These are phyloP conservation scores for Sparus aurata DNA, from an alignment of 2,797 vertebrate species.

Conservation along the genomic window DNA sequence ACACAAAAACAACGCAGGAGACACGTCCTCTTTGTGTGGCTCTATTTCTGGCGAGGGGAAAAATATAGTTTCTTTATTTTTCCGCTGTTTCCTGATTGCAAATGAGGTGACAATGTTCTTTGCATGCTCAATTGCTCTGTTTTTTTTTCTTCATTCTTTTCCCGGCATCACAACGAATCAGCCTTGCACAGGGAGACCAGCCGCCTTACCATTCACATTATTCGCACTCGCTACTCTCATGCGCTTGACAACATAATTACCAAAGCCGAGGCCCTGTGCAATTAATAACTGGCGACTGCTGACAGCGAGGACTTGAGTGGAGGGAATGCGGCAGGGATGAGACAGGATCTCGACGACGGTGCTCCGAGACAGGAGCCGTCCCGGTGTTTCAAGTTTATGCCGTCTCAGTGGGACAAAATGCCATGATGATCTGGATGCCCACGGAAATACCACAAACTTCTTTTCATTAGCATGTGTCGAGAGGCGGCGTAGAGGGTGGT, in stretches of 20 bases:
- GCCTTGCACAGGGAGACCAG: constrained; percentile 41
- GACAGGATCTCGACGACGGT: constrained; percentile 48
- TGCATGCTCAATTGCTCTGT: constrained; percentile 68
- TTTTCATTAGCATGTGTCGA: constrained; percentile 16
- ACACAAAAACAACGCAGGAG: constrained; percentile 30
- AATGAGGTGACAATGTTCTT: constrained; percentile 73
- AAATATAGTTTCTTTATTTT: constrained; percentile 56
- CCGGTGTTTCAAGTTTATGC: constrained; percentile 16
- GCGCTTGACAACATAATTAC: constrained; percentile 82
- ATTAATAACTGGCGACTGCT: constrained; percentile 75
- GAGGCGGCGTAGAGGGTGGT: neutral
- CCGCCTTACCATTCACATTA: constrained; percentile 54
- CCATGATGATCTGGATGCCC: neutral
- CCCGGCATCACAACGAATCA: constrained; percentile 63
- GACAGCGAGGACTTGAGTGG: constrained; percentile 53
- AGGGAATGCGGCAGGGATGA: constrained; percentile 38
- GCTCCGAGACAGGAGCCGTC: constrained; percentile 21
- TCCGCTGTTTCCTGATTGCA: constrained; percentile 60
- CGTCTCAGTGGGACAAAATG: constrained; percentile 7
- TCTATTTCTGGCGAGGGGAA: constrained; percentile 42
- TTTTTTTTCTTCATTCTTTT: constrained; percentile 36
- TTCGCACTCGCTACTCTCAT: constrained; percentile 55
- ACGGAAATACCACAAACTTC: neutral
- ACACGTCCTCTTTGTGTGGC: constrained; percentile 10
- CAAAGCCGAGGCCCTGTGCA: constrained; percentile 61